Conservation (phyloP, 2,888 invertebrate genomes). For the Polymixis lichenea region DNA sequence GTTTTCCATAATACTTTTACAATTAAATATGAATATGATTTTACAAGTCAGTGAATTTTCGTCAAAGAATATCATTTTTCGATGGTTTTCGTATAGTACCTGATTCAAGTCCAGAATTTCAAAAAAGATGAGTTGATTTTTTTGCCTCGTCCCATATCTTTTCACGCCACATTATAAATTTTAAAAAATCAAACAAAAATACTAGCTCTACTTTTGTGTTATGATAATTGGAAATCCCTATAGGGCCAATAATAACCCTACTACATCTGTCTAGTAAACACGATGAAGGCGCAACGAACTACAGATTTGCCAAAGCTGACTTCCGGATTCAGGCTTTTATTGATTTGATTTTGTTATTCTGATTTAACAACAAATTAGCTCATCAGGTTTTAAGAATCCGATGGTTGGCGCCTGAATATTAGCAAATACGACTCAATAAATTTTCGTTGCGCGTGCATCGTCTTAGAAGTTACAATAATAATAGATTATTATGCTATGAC, state of each 20-base stretch:
- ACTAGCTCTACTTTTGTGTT: background rate
- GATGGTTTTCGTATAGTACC: too few species aligned
- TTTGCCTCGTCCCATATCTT: too few species aligned
- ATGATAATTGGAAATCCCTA: background rate
- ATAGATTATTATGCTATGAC: slow-evolving; percentile 4
- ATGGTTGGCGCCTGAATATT: background rate
- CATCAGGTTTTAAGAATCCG: background rate
- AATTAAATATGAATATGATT: background rate
- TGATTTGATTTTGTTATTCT: background rate
- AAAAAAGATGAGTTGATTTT: background rate
- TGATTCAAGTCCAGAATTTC: background rate
- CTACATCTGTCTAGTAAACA: background rate
- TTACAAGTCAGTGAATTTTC: background rate
- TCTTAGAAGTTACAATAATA: background rate
- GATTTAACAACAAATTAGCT: background rate
- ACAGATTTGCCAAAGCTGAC: background rate
- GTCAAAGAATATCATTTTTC: background rate
- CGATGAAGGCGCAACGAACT: slow-evolving; percentile 2
- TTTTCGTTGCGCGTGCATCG: background rate
- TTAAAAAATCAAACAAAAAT: background rate
- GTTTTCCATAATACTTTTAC: background rate
- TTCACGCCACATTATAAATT: background rate
- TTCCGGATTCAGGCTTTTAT: background rate
- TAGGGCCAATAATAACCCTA: background rate
- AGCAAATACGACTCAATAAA: background rate